A percentile compares a stretch with the other conserved stretches of the same genome.
Conservation (phyloP, 2,888 invertebrate genomes). For the Chrysolina haemoptera region DNA sequence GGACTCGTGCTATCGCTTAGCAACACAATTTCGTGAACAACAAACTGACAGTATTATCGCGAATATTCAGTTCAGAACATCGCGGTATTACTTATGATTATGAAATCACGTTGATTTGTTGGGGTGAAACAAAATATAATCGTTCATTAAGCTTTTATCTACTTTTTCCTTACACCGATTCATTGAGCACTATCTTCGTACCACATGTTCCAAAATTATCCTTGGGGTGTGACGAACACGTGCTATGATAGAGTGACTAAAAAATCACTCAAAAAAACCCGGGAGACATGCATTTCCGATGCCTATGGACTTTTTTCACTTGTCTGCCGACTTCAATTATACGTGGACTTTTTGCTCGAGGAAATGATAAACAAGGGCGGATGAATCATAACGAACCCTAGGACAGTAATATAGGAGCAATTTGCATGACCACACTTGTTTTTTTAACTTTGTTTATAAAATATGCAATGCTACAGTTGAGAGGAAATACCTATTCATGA, state of each 20-base stretch:
- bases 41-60: too few species aligned
- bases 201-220: slow-evolving; percentile 27
- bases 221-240: slow-evolving; percentile 21
- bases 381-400: neutral
- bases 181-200: neutral
- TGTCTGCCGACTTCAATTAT: neutral
- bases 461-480: too few species aligned
- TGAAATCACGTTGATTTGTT: neutral
- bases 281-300: slow-evolving; percentile 26
- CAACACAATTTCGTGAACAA: too few species aligned
- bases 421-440: neutral
- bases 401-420: neutral
- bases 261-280: slow-evolving; percentile 11
- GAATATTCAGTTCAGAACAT: too few species aligned
- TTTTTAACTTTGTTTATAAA: neutral
- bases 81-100: too few species aligned
- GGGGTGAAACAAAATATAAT: slow-evolving; percentile 23
- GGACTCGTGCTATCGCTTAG: too few species aligned
- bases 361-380: neutral
- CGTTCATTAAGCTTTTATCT: neutral
- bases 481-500: too few species aligned
- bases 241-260: slow-evolving; percentile 18
- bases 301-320: slow-evolving; percentile 13
- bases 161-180: neutral
- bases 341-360: neutral